These are phyloP conservation scores for Sarcophaga subvicina DNA, from an alignment of 2,888 invertebrate species.

Conservation along the genomic window DNA sequence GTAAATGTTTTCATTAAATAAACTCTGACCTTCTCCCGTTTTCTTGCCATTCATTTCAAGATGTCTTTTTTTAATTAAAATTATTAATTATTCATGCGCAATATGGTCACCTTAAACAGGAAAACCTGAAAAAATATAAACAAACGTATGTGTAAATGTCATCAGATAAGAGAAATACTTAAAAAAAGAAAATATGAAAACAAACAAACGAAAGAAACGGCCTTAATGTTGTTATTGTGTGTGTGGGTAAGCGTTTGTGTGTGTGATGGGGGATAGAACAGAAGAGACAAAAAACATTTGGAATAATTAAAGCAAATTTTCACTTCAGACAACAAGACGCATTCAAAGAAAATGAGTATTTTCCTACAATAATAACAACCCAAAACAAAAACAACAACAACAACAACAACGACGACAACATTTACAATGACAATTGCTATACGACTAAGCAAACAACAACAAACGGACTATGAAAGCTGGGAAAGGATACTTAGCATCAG, in stretches of 20 bases:
- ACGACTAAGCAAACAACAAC: conserved; percentile 5
- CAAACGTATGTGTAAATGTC: conserved; percentile 51
- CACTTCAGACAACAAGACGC: conserved; percentile 77
- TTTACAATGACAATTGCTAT: not conserved
- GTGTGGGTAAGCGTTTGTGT: not conserved
- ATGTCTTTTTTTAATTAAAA: not conserved
- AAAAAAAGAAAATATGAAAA: not conserved
- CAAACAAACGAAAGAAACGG: conserved; percentile 7
- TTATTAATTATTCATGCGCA: not conserved
- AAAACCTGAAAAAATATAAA: conserved; percentile 18
- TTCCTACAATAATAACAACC: conserved; percentile 26
- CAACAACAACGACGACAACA: not conserved
- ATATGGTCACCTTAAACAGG: conserved; percentile 40
- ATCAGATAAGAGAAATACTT: conserved; percentile 52
- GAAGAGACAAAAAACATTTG: conserved; percentile 57
- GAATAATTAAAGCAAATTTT: conserved; percentile 80
- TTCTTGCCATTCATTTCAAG: no score
- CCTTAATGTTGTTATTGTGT: conserved; percentile 27
- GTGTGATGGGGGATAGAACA: not conserved
- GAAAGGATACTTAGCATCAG: not conserved
- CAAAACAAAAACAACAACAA: conserved; percentile 27
- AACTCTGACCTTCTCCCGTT: no score
- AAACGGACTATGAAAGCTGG: not conserved
- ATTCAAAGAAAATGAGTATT: conserved; percentile 53
- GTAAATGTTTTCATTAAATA: no score